Percentiles rank a stretch among this genome's conserved stretches.
Evolutionary conservation across 2,888 invertebrate species (phyloP).

Genomic region (Diarsia dahlii): DNA sequence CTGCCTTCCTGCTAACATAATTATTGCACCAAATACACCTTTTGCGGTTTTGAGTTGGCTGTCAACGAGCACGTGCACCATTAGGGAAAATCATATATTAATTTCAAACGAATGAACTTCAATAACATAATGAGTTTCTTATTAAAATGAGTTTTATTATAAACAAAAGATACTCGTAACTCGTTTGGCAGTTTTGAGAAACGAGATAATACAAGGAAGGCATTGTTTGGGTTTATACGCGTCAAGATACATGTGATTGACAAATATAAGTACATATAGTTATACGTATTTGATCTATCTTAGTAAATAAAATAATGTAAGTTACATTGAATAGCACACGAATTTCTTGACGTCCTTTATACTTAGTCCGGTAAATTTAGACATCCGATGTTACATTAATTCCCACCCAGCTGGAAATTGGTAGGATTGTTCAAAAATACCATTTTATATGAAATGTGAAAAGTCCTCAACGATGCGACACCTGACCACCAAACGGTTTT

Average conservation of each 20-base stretch:
- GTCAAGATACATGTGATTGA: background rate
- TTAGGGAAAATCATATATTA: background rate
- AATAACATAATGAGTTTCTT: background rate
- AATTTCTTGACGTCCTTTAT: too few relatives aligned
- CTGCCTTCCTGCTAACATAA: background rate
- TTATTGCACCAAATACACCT: background rate
- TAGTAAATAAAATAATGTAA: background rate
- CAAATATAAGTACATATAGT: background rate
- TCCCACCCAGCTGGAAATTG: too few relatives aligned
- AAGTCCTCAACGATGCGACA: too few relatives aligned
- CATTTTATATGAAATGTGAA: too few relatives aligned
- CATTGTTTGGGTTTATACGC: background rate
- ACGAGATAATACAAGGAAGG: background rate
- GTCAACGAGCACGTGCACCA: background rate
- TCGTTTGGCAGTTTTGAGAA: background rate
- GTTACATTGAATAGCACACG: background rate
- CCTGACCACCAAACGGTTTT: too few relatives aligned
- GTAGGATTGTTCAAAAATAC: too few relatives aligned
- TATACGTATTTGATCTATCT: background rate
- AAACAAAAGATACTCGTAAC: conserved; percentile 8
- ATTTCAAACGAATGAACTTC: background rate
- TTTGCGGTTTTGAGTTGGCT: conserved; percentile 7
- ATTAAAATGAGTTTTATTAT: background rate
- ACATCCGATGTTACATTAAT: too few relatives aligned
- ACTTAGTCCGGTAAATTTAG: too few relatives aligned